A percentile compares a stretch with the other conserved stretches of the same genome.
These are phyloP conservation scores for Pampusana beccarii DNA, from an alignment of 2,113 vertebrate species.

Conservation along the genomic window DNA sequence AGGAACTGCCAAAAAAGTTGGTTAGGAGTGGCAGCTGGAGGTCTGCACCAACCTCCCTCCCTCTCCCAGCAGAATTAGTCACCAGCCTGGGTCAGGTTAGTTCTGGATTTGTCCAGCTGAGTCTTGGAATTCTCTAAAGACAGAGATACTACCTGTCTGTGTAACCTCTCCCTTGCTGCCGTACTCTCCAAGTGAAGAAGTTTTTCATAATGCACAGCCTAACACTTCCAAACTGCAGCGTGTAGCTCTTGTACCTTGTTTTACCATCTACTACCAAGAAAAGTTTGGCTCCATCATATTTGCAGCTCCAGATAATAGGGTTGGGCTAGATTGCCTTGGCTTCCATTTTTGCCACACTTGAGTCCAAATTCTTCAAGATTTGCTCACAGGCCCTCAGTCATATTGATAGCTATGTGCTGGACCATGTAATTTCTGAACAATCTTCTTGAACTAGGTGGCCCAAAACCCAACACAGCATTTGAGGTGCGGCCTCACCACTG, in stretches of 20 bases:
- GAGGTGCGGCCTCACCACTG: neutral
- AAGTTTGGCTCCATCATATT: neutral
- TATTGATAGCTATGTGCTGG: neutral
- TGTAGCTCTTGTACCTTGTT: neutral
- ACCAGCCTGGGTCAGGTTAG: neutral
- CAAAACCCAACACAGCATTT: neutral
- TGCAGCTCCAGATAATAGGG: neutral
- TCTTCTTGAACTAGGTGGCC: neutral
- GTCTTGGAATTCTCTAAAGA: neutral
- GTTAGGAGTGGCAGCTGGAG: neutral
- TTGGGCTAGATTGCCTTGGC: neutral
- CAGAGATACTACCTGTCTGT: neutral
- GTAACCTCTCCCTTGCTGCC: neutral
- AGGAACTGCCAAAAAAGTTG: neutral
- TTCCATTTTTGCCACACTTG: neutral
- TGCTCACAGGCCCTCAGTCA: neutral
- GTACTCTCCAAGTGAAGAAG: neutral
- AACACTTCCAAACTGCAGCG: fast-evolving
- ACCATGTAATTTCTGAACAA: neutral
- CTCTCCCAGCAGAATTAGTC: neutral
- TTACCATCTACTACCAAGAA: neutral
- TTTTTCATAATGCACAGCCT: neutral
- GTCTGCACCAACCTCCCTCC: neutral
- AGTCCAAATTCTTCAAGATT: neutral
- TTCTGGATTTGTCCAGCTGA: neutral